Percentiles rank a stretch among this genome's conserved stretches.
These are phyloP conservation scores for Gnathonemus longibarbis DNA, from an alignment of 2,113 vertebrate genomes.

Conservation along the genomic window DNA sequence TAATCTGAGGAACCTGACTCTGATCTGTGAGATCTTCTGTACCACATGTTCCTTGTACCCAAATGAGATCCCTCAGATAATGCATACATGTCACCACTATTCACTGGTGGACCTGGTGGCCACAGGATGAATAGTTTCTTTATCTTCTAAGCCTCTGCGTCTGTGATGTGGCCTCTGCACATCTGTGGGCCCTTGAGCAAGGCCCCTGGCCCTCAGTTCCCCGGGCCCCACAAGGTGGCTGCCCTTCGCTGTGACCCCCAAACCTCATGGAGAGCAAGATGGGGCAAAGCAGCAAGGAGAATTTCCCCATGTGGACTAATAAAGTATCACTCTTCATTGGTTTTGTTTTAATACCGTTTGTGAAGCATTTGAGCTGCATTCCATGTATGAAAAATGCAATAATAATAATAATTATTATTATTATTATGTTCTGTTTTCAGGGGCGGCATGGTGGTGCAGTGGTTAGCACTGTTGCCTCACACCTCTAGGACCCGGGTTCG, in stretches of 20 bases:
- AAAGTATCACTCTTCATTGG: not conserved
- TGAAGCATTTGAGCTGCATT: not conserved
- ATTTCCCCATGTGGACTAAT: not conserved
- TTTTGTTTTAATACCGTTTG: not conserved
- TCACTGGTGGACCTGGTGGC: not conserved
- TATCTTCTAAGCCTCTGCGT: not conserved
- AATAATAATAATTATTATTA: not conserved
- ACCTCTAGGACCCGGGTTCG: too few relatives aligned
- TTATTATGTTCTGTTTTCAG: too few relatives aligned
- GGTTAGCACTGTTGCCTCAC: too few relatives aligned
- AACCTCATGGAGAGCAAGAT: not conserved
- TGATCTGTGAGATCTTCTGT: not conserved
- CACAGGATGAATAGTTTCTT: not conserved
- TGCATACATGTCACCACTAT: too few relatives aligned
- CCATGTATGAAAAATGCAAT: not conserved
- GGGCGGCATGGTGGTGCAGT: too few relatives aligned
- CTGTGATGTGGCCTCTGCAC: too few relatives aligned
- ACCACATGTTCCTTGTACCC: not conserved
- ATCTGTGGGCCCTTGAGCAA: not conserved
- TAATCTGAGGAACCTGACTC: not conserved
- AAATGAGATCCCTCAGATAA: not conserved
- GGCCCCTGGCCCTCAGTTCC: not conserved
- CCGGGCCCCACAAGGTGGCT: not conserved
- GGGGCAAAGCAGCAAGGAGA: not conserved
- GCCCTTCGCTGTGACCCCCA: not conserved